Percentiles rank a stretch among this genome's conserved stretches.
These are phyloP conservation scores for Tenebrio molitor DNA, from an alignment of 1,140 invertebrate species.

Conservation along the genomic window DNA sequence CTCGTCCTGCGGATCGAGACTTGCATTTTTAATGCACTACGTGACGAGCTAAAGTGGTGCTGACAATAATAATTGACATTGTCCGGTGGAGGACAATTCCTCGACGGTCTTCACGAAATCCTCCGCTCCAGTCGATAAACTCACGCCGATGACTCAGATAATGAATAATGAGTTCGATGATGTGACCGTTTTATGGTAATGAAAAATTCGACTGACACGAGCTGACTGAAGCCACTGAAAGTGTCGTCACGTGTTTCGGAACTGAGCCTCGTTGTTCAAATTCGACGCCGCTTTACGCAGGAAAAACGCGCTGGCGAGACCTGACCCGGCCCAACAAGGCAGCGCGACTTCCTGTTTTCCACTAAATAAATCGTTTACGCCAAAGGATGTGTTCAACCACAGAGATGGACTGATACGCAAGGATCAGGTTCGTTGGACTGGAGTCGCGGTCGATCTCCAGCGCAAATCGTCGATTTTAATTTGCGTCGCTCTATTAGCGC, in stretches of 20 bases:
- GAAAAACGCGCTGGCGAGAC: not conserved
- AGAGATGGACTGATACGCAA: conserved; percentile 12
- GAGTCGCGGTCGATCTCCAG: not conserved
- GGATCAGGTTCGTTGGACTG: conserved; percentile 22
- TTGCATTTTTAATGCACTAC: conserved; percentile 31
- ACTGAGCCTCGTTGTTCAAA: conserved; percentile 13
- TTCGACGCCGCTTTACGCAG: not conserved
- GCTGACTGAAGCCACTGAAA: not conserved
- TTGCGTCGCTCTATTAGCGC: conserved; percentile 18
- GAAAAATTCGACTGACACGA: not conserved
- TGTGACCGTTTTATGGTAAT: conserved; percentile 11
- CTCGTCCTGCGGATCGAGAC: conserved; percentile 21
- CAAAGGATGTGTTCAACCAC: conserved; percentile 28
- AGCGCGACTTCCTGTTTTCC: conserved; percentile 24
- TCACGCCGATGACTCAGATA: not conserved
- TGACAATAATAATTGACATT: conserved; percentile 30
- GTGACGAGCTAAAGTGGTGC: conserved; percentile 36
- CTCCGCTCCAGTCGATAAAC: no score
- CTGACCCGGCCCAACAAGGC: conserved; percentile 16
- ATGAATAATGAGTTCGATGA: conserved; percentile 8
- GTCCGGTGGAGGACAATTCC: conserved; percentile 15
- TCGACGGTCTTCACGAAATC: conserved; percentile 11
- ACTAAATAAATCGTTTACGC: conserved; percentile 30
- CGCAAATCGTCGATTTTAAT: conserved; percentile 26
- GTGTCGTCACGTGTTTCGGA: not conserved